Evolutionary conservation across 1,140 invertebrate genomes (phyloP).

Genomic region (Hermetia illucens): DNA sequence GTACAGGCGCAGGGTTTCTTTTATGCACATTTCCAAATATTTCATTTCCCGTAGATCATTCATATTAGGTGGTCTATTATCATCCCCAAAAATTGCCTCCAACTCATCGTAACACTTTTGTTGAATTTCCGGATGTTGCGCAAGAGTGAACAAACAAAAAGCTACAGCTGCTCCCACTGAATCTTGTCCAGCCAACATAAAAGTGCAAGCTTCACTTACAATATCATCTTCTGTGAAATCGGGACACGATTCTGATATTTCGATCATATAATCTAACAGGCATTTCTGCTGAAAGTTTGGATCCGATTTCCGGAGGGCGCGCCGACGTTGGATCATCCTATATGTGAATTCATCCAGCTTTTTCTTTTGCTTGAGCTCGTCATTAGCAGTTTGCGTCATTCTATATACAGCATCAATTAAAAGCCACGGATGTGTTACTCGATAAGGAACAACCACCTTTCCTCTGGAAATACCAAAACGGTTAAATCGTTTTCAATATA

Average conservation of each 20-base stretch:
- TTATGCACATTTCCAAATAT: slow-evolving; percentile 53
- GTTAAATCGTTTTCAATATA: slow-evolving; percentile 3
- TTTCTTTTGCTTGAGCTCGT: slow-evolving; percentile 39
- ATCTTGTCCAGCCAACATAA: slow-evolving; percentile 67
- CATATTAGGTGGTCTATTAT: slow-evolving; percentile 32
- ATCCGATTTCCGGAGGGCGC: slow-evolving; percentile 10
- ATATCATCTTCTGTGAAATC: slow-evolving; percentile 52
- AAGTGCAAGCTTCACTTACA: slow-evolving; percentile 53
- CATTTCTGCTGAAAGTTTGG: slow-evolving; percentile 7
- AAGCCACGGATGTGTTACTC: slow-evolving; percentile 48
- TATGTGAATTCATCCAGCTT: slow-evolving; percentile 46
- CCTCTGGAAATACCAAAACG: slow-evolving; percentile 28
- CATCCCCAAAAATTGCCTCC: slow-evolving; percentile 37
- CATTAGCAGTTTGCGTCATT: slow-evolving; percentile 38
- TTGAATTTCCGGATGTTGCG: slow-evolving; percentile 44
- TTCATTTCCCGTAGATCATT: slow-evolving; percentile 44
- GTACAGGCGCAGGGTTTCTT: slow-evolving; percentile 46
- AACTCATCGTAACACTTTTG: slow-evolving; percentile 43
- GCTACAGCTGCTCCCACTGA: slow-evolving; percentile 48
- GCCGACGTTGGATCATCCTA: slow-evolving; percentile 22
- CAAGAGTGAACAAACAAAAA: slow-evolving; percentile 43
- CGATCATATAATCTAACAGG: slow-evolving; percentile 51
- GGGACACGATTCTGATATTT: slow-evolving; percentile 38
- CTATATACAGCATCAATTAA: slow-evolving; percentile 47
- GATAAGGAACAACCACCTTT: slow-evolving; percentile 33